A percentile compares a stretch with the other conserved stretches of the same genome.
These are phyloP conservation scores for Geococcyx californianus DNA, from an alignment of 2,113 vertebrate species.

Conservation along the genomic window DNA sequence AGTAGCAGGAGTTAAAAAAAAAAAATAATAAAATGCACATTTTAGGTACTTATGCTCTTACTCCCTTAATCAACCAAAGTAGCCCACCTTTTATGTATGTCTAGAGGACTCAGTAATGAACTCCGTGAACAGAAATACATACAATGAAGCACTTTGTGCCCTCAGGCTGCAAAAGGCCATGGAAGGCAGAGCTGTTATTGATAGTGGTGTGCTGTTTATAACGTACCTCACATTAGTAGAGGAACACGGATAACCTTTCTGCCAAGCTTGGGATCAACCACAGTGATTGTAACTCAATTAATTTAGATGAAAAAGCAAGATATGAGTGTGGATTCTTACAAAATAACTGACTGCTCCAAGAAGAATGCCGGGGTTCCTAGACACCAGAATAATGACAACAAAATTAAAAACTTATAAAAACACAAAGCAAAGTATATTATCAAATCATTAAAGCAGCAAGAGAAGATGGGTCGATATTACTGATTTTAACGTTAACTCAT, in stretches of 20 bases:
- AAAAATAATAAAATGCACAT: neutral
- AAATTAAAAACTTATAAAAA: too few relatives aligned
- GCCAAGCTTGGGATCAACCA: neutral
- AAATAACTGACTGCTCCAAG: neutral
- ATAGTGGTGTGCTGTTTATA: neutral
- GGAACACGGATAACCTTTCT: neutral
- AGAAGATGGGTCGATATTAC: neutral
- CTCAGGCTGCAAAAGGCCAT: neutral
- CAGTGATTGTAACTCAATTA: neutral
- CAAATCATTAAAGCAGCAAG: neutral
- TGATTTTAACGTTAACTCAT: rapidly evolving
- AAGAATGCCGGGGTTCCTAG: neutral
- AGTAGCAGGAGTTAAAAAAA: neutral
- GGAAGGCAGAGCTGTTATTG: neutral
- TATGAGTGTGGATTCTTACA: neutral
- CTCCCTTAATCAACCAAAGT: neutral
- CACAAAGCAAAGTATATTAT: too few relatives aligned
- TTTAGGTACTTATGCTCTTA: neutral
- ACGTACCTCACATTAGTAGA: neutral
- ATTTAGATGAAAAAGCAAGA: neutral
- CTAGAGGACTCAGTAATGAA: neutral
- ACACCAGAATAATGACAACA: neutral
- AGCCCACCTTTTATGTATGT: neutral
- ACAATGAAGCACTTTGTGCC: neutral
- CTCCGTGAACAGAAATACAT: neutral